A percentile compares a stretch with the other conserved stretches of the same genome.
These are phyloP conservation scores for Plecotus auritus DNA, from an alignment of 2,113 vertebrate species.

Conservation along the genomic window DNA sequence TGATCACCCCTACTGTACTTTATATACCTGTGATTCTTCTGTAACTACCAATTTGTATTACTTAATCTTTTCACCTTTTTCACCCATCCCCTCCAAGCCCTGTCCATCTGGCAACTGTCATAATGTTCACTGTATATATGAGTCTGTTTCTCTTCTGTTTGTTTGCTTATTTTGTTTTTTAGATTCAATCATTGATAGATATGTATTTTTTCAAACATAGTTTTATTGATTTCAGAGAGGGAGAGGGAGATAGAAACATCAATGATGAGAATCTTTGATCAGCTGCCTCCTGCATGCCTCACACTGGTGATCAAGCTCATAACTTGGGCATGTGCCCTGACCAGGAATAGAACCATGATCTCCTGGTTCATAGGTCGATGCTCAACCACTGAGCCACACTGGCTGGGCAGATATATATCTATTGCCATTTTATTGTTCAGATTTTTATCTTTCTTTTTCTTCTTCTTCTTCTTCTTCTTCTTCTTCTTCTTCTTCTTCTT, in stretches of 20 bases:
- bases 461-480: not conserved
- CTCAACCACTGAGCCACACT: no score
- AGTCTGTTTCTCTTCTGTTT: not conserved
- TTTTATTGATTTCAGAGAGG: no score
- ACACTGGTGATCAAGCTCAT: no score
- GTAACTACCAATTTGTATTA: not conserved
- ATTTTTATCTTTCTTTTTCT: not conserved
- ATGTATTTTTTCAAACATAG: no score
- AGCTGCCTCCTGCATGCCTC: no score
- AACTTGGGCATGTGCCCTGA: no score
- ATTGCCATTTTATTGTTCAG: not conserved
- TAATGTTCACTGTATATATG: not conserved
- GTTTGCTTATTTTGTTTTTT: not conserved
- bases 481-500: not conserved
- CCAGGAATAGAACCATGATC: no score
- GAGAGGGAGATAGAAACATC: no score
- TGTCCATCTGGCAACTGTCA: not conserved
- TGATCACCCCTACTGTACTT: not conserved
- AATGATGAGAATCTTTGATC: no score
- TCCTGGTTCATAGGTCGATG: no score
- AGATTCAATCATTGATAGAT: not conserved
- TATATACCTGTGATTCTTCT: not conserved
- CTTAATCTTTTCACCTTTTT: not conserved
- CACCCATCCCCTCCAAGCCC: not conserved
- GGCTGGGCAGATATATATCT: not conserved